Percentiles rank a stretch among this genome's conserved stretches.
Evolutionary conservation across 2,888 invertebrate genomes (phyloP).

Genomic region (Amblyjoppa proteus): DNA sequence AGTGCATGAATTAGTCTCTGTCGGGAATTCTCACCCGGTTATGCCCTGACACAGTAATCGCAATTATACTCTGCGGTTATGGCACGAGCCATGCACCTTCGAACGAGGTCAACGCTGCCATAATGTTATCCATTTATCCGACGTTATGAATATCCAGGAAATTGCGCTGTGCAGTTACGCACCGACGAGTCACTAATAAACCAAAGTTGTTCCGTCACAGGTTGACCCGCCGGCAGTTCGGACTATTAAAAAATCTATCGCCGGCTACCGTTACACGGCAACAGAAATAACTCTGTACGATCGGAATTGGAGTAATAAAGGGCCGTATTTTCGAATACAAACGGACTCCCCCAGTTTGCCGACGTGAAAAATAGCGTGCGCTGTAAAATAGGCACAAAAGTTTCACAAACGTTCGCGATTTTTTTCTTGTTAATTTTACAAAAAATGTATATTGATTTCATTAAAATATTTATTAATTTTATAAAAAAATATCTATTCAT

Average conservation of each 20-base stretch:
- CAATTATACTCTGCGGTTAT: conserved; percentile 51
- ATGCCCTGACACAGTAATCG: conserved; percentile 42
- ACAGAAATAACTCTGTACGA: not conserved
- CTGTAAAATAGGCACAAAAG: not conserved
- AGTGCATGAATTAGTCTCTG: conserved; percentile 55
- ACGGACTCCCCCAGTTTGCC: not conserved
- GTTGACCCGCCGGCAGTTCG: not conserved
- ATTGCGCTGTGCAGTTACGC: not conserved
- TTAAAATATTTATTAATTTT: too few relatives aligned
- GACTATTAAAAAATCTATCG: not conserved
- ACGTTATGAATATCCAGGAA: conserved; percentile 52
- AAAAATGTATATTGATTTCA: too few relatives aligned
- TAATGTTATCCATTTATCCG: conserved; percentile 51
- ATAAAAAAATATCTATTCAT: too few relatives aligned
- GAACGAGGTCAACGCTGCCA: conserved; percentile 53
- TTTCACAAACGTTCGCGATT: not conserved
- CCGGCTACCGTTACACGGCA: not conserved
- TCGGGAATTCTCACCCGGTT: not conserved
- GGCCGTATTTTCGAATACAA: not conserved
- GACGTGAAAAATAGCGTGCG: not conserved
- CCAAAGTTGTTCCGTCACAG: conserved; percentile 15
- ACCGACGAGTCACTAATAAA: conserved; percentile 12
- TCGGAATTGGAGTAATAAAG: not conserved
- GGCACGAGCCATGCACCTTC: conserved; percentile 19
- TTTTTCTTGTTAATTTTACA: not conserved